Conservation (phyloP, 1,140 invertebrate genomes). For the Halictus rubicundus region DNA sequence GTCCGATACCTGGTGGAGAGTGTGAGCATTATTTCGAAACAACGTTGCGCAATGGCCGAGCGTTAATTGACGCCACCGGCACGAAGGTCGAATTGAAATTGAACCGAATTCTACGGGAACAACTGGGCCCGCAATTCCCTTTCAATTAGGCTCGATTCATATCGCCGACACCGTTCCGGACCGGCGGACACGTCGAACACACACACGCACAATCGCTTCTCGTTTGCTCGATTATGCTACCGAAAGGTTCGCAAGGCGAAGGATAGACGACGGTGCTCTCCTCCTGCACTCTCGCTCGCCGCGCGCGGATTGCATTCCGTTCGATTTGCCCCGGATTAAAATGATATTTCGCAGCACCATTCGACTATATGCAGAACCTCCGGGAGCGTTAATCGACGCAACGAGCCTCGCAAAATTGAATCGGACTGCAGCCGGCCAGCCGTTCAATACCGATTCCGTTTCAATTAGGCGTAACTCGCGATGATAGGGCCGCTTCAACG, state of each 20-base stretch:
- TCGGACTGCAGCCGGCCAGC: neutral
- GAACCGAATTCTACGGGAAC: neutral
- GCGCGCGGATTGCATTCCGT: too few species aligned
- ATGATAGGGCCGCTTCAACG: too few species aligned
- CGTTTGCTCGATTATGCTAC: too few species aligned
- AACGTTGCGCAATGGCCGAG: neutral
- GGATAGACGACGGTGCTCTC: too few species aligned
- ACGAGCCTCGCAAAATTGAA: constrained; percentile 3
- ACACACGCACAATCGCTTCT: too few species aligned
- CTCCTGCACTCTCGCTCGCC: too few species aligned
- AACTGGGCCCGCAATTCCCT: neutral
- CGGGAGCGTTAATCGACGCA: constrained; percentile 26
- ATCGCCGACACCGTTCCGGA: neutral
- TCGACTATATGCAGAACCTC: neutral
- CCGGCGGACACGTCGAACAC: neutral
- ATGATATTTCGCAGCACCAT: constrained; percentile 7
- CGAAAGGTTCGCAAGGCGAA: too few species aligned
- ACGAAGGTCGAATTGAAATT: neutral
- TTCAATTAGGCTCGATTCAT: neutral
- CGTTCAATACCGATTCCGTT: neutral
- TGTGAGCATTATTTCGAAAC: constrained; percentile 14
- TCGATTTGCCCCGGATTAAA: too few species aligned
- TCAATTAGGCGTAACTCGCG: neutral
- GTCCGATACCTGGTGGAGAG: neutral
- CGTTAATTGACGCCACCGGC: constrained; percentile 15